A percentile compares a stretch with the other conserved stretches of the same genome.
phyloP scores from a whole-genome alignment of 2,797 vertebrate species.

The Oreochromis grahami region DNA sequence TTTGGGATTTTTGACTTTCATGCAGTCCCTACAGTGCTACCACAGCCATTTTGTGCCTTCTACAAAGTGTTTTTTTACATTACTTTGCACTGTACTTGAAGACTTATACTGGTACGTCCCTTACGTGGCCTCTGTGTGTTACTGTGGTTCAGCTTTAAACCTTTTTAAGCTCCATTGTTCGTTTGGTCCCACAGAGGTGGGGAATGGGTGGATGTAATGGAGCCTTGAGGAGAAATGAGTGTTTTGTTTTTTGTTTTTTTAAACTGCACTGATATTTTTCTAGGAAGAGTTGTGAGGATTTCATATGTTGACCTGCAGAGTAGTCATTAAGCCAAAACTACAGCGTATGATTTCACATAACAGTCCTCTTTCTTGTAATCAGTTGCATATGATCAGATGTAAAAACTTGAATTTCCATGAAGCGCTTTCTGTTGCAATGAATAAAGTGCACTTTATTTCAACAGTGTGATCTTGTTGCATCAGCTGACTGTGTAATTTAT shows the following conservation, averaged over 20 bases:
- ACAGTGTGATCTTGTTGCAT: neutral
- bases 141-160: neutral
- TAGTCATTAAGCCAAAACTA: neutral
- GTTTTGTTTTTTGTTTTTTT: neutral
- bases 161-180: neutral
- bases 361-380: neutral
- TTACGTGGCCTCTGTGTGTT: neutral
- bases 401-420: neutral
- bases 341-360: neutral
- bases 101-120: neutral
- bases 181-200: neutral
- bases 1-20: neutral
- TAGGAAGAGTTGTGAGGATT: neutral
- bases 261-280: constrained; percentile 9
- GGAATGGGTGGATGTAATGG: neutral
- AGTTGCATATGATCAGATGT: neutral
- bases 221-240: neutral
- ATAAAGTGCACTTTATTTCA: constrained; percentile 30
- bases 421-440: neutral
- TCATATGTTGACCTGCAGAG: neutral
- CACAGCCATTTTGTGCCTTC: constrained; percentile 23
- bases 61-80: neutral
- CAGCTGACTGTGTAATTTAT: neutral
- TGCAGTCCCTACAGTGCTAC: neutral
- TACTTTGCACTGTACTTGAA: constrained; percentile 37